Conservation (phyloP, 2,113 vertebrate species). For the Lophotis ruficrista region DNA sequence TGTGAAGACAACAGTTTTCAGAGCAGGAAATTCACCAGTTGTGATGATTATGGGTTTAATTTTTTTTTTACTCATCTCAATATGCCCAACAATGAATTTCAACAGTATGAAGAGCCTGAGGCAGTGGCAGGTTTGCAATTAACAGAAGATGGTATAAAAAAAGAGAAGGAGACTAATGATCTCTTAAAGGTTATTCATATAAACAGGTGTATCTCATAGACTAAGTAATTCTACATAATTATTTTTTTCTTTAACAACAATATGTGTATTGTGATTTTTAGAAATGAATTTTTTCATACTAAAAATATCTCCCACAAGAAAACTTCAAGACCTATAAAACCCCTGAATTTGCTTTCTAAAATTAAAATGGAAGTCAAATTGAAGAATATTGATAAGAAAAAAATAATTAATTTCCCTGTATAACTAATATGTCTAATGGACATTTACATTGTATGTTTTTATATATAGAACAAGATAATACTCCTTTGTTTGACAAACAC, state of each 20-base stretch:
- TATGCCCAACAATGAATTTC: background rate
- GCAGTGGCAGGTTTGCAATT: background rate
- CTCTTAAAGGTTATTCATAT: background rate
- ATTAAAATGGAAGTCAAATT: background rate
- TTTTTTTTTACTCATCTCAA: background rate
- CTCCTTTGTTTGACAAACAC: background rate
- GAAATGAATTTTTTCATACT: background rate
- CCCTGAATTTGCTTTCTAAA: background rate
- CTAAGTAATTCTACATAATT: background rate
- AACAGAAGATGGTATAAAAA: background rate
- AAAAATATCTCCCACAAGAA: background rate
- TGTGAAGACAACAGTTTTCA: background rate
- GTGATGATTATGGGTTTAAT: background rate
- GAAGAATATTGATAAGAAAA: background rate
- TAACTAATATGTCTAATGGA: background rate
- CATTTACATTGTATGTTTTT: background rate
- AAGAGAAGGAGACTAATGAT: background rate
- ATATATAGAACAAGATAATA: background rate
- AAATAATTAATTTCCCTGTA: accelerated
- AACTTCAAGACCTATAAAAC: background rate
- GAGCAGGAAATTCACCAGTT: background rate
- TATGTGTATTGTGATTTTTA: background rate
- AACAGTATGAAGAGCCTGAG: background rate
- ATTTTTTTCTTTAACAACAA: background rate
- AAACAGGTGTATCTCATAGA: background rate